These are phyloP conservation scores for Eudasyphora cyanicolor DNA, from an alignment of 2,888 invertebrate species.

Conservation along the genomic window DNA sequence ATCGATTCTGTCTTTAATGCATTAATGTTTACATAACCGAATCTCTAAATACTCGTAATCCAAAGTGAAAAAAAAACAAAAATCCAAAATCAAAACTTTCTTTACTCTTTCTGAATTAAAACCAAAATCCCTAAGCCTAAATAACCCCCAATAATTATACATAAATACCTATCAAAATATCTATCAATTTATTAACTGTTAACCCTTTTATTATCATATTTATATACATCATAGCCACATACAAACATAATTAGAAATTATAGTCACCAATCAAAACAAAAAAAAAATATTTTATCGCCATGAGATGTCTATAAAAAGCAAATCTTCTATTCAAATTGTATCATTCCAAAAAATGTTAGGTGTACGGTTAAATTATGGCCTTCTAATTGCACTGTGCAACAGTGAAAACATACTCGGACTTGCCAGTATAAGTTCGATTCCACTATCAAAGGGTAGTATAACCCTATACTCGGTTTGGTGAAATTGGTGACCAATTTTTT, in stretches of 20 bases:
- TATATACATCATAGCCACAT: conserved; percentile 23
- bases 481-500: no score
- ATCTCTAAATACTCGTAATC: conserved; percentile 9
- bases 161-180: not conserved
- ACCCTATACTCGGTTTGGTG: no score
- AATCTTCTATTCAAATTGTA: not conserved
- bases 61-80: not conserved
- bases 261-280: not conserved
- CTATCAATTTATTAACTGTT: not conserved
- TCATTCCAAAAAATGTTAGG: conserved; percentile 47
- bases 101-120: not conserved
- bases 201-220: not conserved
- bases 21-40: conserved; percentile 26
- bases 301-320: not conserved
- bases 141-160: not conserved
- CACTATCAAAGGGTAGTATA: no score
- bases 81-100: conserved; percentile 10
- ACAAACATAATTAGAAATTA: conserved; percentile 43
- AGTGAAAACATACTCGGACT: no score
- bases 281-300: not conserved
- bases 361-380: not conserved
- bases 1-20: conserved; percentile 15
- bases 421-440: no score
- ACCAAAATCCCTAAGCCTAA: conserved; percentile 49
- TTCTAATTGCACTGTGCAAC: no score